Conservation (phyloP, 1,140 invertebrate genomes). For the Wasmannia auropunctata region DNA sequence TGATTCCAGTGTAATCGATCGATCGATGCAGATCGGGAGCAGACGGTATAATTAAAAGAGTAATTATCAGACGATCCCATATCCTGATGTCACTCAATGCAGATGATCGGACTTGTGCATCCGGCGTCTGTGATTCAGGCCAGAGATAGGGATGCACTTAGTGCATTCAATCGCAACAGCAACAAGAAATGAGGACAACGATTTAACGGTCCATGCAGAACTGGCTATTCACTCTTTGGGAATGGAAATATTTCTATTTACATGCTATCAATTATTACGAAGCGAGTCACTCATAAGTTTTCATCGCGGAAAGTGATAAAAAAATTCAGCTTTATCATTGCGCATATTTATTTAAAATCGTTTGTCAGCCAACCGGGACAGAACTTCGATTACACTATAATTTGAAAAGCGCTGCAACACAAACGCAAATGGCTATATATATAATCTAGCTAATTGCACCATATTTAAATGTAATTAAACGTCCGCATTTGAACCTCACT, state of each 20-base stretch:
- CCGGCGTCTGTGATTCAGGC: constrained; percentile 54
- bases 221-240: background rate
- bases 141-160: constrained; percentile 40
- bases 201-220: background rate
- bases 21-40: background rate
- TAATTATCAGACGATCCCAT: constrained; percentile 57
- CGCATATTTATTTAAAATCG: background rate
- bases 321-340: background rate
- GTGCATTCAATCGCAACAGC: background rate
- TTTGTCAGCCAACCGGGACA: background rate
- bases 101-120: constrained; percentile 30
- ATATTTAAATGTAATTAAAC: constrained; percentile 54
- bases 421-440: constrained; percentile 19
- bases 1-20: background rate
- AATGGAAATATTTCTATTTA: background rate
- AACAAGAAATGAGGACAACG: background rate
- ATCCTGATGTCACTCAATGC: constrained; percentile 64
- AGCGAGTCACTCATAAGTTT: background rate
- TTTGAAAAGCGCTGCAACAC: constrained; percentile 16
- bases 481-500: constrained; percentile 41
- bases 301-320: background rate
- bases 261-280: background rate
- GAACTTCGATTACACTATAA: constrained; percentile 2
- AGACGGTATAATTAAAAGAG: constrained; percentile 31
- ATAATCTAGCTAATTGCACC: constrained; percentile 41